Evolutionary conservation across 2,797 vertebrate species (phyloP).

Genomic region (Gymnodraco acuticeps): DNA sequence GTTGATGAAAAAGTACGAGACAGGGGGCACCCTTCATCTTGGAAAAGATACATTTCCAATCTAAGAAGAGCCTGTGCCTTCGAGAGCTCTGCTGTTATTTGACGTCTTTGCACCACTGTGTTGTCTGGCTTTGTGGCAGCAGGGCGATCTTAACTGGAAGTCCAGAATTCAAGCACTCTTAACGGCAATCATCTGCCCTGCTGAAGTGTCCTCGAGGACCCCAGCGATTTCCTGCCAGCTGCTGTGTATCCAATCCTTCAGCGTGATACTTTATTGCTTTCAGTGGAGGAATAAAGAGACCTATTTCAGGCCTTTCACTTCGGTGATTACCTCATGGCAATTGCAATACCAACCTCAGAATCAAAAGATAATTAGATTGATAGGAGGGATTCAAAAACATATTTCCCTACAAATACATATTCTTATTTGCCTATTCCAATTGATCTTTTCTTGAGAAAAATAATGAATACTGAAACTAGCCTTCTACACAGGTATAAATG

Average conservation of each 20-base stretch:
- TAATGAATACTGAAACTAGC: not conserved
- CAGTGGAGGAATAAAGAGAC: constrained; percentile 3
- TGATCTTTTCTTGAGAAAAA: not conserved
- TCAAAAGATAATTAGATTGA: not conserved
- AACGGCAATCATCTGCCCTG: constrained; percentile 35
- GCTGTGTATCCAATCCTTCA: constrained; percentile 32
- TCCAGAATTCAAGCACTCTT: constrained; percentile 26
- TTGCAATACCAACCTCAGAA: not conserved
- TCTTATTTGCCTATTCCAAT: not conserved
- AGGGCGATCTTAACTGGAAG: constrained; percentile 35
- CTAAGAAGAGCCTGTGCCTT: not conserved
- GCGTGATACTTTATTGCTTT: constrained; percentile 29
- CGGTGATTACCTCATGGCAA: not conserved
- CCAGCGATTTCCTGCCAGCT: constrained; percentile 45
- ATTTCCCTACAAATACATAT: not conserved
- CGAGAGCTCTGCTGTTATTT: constrained; percentile 34
- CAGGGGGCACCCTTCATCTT: not conserved
- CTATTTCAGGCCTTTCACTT: constrained; percentile 26
- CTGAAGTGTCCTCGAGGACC: constrained; percentile 51
- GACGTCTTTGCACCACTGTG: constrained; percentile 39
- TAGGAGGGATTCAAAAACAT: not conserved
- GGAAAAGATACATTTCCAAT: constrained; percentile 18
- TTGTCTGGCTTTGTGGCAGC: constrained; percentile 49
- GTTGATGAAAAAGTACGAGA: constrained; percentile 44
- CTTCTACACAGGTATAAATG: not conserved